Evolutionary conservation across 2,888 invertebrate genomes (phyloP).

Genomic region (Poecilobothrus nobilitatus): DNA sequence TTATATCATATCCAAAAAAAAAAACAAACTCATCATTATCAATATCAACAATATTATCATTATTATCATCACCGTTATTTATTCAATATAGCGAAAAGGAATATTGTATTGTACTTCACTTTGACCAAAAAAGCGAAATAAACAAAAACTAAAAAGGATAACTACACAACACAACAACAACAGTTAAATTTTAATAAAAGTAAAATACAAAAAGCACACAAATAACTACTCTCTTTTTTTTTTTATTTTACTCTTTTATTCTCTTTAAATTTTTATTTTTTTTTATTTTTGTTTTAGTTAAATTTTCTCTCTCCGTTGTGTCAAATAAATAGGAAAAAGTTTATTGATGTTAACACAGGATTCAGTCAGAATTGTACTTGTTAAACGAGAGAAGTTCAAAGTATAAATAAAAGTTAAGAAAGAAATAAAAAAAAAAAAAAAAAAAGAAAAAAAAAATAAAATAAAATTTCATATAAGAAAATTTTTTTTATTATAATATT

Average conservation of each 20-base stretch:
- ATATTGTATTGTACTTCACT: not conserved
- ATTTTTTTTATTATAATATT: too few species aligned
- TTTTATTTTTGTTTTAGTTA: too few species aligned
- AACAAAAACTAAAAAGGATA: not conserved
- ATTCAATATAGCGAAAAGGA: not conserved
- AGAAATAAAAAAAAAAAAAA: too few species aligned
- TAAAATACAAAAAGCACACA: not conserved
- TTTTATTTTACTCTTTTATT: too few species aligned
- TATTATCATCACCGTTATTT: not conserved
- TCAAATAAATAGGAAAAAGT: not conserved
- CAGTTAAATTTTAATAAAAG: too few species aligned
- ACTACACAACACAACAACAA: not conserved
- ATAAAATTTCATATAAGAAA: too few species aligned
- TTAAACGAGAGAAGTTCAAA: not conserved
- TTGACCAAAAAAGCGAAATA: slow-evolving; percentile 3
- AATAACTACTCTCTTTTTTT: too few species aligned
- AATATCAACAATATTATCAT: not conserved
- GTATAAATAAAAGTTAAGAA: not conserved
- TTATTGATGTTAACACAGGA: not conserved
- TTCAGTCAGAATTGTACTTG: not conserved
- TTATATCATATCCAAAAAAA: not conserved
- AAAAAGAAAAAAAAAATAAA: too few species aligned
- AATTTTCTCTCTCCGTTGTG: too few species aligned
- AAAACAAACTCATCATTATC: not conserved
- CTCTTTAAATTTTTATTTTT: too few species aligned